These are phyloP conservation scores for Crypturellus undulatus DNA, from an alignment of 2,113 vertebrate species.

Conservation along the genomic window DNA sequence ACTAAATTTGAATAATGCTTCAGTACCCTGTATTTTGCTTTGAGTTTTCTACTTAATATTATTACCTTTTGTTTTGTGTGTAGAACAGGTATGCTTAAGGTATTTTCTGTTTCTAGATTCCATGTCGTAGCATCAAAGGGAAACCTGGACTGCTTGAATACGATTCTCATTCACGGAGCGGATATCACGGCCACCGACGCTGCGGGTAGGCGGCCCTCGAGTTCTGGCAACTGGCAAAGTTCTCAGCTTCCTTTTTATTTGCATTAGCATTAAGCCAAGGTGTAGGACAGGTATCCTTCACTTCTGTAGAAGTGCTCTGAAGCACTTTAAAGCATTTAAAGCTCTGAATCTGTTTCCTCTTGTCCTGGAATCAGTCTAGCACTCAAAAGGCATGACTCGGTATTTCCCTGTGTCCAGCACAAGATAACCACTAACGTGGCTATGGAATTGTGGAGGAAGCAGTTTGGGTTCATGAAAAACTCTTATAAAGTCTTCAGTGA, in stretches of 20 bases:
- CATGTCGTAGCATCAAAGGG: constrained; percentile 94
- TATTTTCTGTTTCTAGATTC: constrained; percentile 80
- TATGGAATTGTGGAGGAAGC: background rate
- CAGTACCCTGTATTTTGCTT: background rate
- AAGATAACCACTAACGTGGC: background rate
- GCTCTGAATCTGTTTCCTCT: background rate
- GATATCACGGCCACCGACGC: constrained; percentile 90
- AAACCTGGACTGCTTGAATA: constrained; percentile 91
- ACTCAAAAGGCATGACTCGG: background rate
- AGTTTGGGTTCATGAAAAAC: background rate
- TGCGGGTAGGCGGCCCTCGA: constrained; percentile 79
- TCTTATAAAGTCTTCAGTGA: background rate
- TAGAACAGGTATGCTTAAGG: background rate
- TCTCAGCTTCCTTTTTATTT: background rate
- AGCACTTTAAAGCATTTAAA: background rate
- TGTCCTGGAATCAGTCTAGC: background rate
- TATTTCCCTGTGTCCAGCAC: no score
- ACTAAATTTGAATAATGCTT: background rate
- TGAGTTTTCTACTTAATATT: background rate
- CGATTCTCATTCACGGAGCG: constrained; percentile 88
- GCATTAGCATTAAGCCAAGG: background rate
- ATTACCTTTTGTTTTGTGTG: background rate
- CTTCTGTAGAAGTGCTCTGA: no score
- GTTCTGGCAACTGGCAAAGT: rapidly evolving
- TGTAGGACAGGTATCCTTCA: background rate